Evolutionary conservation across 2,888 invertebrate genomes (phyloP), one percentile per base, ranked within the genome.

Genomic region (Arenicola marina): DNA sequence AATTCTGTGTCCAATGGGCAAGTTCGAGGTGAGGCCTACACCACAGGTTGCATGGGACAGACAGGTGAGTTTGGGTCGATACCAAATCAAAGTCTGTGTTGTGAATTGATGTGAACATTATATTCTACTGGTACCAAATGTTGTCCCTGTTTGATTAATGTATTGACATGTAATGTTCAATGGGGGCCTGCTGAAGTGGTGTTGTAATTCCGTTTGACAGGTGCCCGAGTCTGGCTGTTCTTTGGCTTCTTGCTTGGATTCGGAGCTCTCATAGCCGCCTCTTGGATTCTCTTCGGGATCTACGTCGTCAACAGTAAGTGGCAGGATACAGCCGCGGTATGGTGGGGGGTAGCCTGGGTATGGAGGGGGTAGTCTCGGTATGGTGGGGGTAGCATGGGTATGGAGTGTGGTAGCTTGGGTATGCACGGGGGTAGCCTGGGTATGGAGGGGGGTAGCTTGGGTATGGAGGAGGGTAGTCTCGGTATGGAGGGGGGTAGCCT

Each of bases 181-280:
- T n/a, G n/a, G n/a, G n/a, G n/a, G n/a, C n/a, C n/a, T n/a, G n/a
- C n/a, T n/a, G n/a, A n/a, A n/a, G n/a, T n/a, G n/a, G n/a, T n/a
- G n/a, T n/a, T n/a, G n/a, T n/a, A n/a, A n/a, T n/a, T n/a, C 38
- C 11, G 18, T 38, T 38, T 45, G 70, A 29, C 67, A 84, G 86
- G 85, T 60, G 91, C 96, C 0, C 88, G 94, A 66, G 88, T 93
- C 26, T 99, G 97, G 96, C 87, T 99, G 15, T 95, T 99, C 82
- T 86, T 96, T 57, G 99, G 98, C 0, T 98, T 99, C 83, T 92
- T 98, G 0, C 89, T 99, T 78, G 95, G 96, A 28, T 99, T 99
- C 83, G 93, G 95, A 0, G 91, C 96, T 0, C 89, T 99, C 33
- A 95, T 99, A 73, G 96, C 96, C 1, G 90, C 97, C 4, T 91